Base-by-base conservation (phyloP, 2,888 invertebrate species). In the Agriotes lineatus region DNA sequence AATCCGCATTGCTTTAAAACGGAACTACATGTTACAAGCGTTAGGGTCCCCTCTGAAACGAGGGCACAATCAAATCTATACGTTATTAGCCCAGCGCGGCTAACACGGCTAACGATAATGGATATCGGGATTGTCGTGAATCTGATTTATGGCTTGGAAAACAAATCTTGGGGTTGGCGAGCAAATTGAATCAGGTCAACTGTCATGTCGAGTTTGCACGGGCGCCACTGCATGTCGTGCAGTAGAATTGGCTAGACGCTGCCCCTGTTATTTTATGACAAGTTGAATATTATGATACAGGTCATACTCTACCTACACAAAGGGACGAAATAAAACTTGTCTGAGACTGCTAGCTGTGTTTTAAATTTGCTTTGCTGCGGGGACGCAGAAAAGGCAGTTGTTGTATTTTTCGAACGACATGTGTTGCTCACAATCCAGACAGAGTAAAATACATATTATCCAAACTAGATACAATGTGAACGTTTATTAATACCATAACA, bases 141-240 rank as follows among this genome's bases (percentile, higher is more conserved):
- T 82, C 82, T 84, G 83, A 84, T 84, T 84, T 83, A 84, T 83
- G 81, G 79, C 79, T 78, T 77, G 82, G 82, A 82, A 82, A 83
- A 82, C 83, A 83, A 82, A 82, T 83, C 83, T 82, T 83, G 82
- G 81, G 81, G 80, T 76, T 75, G 76, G 76, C 77, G 75, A 73
- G 76, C 77, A 83, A 83, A 83, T 83, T 81, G 82, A 82, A 83
- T 83, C 82, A 82, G 82, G 80, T 78, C 80, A 78, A 79, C 81
- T 79, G 82, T 82, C 82, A 82, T 76, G 81, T 80, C 74, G 74
- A 71, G 70, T 76, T 73, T 75, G 73, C 70, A 72, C 73, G 73
- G 73, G 69, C 72, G 70, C 72, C 72, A 58, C 73, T 69, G 63
- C 37, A 48, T 63, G 67, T 68, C 67, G 64, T 39, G 59, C 62